Conservation (phyloP, 1,140 invertebrate species). For the Ctenoplectra terminalis region DNA sequence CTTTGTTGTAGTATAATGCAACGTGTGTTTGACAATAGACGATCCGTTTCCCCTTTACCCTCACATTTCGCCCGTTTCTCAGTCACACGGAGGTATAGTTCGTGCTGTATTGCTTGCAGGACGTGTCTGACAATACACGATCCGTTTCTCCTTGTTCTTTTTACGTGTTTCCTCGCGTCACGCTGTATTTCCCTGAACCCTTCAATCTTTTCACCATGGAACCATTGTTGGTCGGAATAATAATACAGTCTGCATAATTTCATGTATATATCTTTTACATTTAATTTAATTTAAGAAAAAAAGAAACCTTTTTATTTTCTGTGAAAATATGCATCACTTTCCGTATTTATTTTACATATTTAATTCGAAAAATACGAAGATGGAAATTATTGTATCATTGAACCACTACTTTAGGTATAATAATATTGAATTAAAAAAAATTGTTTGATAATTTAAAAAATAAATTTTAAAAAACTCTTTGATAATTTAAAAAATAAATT, state of each 20-base stretch:
- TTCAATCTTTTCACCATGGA: neutral
- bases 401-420: too few relatives aligned
- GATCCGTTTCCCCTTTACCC: conserved; percentile 16
- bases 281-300: too few relatives aligned
- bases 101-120: neutral
- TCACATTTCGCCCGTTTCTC: neutral
- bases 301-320: too few relatives aligned
- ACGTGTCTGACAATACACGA: conserved; percentile 10
- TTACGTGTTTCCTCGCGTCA: neutral
- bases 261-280: too few relatives aligned
- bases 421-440: too few relatives aligned
- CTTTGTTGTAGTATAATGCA: conserved; percentile 4
- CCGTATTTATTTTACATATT: neutral
- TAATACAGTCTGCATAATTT: neutral
- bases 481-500: too few relatives aligned
- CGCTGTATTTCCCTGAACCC: neutral
- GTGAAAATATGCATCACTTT: neutral
- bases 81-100: neutral
- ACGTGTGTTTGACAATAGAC: neutral
- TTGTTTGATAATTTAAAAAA: too few relatives aligned
- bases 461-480: too few relatives aligned
- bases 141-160: conserved; percentile 6
- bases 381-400: too few relatives aligned
- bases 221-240: neutral
- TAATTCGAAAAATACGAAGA: too few relatives aligned